phyloP scores from a whole-genome alignment of 2,888 invertebrate species.

The Hirtodrosophila alboralis region DNA sequence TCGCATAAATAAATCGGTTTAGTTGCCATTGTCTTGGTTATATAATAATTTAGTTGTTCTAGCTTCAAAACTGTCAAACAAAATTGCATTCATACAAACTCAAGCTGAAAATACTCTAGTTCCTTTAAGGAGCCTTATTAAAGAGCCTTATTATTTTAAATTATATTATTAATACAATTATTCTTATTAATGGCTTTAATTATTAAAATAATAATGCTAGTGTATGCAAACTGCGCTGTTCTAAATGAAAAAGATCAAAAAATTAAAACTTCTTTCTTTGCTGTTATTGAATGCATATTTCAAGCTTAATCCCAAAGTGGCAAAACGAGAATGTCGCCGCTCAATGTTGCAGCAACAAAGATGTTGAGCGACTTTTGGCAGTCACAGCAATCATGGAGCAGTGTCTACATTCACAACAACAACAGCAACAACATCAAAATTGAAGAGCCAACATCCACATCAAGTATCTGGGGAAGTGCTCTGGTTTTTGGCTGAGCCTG shows the following conservation, averaged over 20 bases:
- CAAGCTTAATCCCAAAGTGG: slow-evolving; percentile 78
- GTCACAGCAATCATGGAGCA: slow-evolving; percentile 28
- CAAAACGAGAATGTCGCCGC: slow-evolving; percentile 71
- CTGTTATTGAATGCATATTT: slow-evolving; percentile 77
- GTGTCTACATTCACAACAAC: slow-evolving; percentile 48
- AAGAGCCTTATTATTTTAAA: too few species aligned
- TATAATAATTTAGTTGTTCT: too few species aligned
- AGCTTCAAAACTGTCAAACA: too few species aligned
- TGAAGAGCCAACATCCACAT: slow-evolving; percentile 26
- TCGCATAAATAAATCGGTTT: too few species aligned
- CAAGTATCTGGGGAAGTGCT: slow-evolving; percentile 37
- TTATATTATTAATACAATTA: too few species aligned
- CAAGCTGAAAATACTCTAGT: too few species aligned
- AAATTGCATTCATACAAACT: too few species aligned
- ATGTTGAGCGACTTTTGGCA: slow-evolving; percentile 70
- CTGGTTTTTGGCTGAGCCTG: slow-evolving; percentile 44
- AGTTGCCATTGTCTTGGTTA: too few species aligned
- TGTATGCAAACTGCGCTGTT: slow-evolving; percentile 32
- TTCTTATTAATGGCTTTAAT: too few species aligned
- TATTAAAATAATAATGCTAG: slow-evolving; percentile 1
- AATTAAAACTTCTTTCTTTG: slow-evolving; percentile 35
- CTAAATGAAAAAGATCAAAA: too few species aligned
- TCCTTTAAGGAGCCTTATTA: too few species aligned
- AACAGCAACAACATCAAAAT: slow-evolving; percentile 3
- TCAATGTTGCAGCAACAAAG: slow-evolving; percentile 64